Evolutionary conservation across 1,140 invertebrate genomes (phyloP), one percentile per base, ranked within the genome.

Genomic region (Formica selysi): DNA sequence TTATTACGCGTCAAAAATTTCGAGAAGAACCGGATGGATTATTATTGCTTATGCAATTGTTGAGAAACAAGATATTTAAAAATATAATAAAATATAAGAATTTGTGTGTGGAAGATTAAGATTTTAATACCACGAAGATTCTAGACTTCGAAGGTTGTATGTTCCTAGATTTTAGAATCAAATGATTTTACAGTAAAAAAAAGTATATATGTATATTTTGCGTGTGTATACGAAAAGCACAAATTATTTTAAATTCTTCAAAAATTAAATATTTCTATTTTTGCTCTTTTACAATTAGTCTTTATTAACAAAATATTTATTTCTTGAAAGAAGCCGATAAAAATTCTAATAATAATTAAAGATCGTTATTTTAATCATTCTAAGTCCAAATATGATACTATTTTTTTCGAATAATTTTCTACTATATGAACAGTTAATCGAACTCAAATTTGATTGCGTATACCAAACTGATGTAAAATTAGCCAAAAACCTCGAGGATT

Each of bases 401-500:
- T 29, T 19, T 54, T 10, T 8, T 41, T 41, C 32, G 7, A 57
- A 19, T 13, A 59, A n/a, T 54, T 26, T 41, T 29, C 22, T 65
- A n/a, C 59, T 59, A 70, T 13, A 16, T 19, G 19, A 41, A 16
- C 26, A 44, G 59, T 44, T 81, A 44, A 73, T 71, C 3, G 26
- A 44, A 22, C 8, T n/a, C 7, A 71, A 59, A 73, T 73, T 22
- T 22, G 22, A 38, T 6, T 22, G 10, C 41, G 22, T 41, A 61
- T 83, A 61, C 44, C 38, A 65, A 13, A 51, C 22, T 29, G 44
- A 71, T 51, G 57, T 38, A 32, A 19, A 65, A 73, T 11, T 74
- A 70, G 71, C 44, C 68, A 51, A 88, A 86, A 85, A 76, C 70
- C 51, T 67, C 41, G 62, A 29, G 79, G 76, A 71, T 86, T 76